These are phyloP conservation scores for Euwallacea similis DNA, from an alignment of 1,140 invertebrate genomes.

Conservation along the genomic window DNA sequence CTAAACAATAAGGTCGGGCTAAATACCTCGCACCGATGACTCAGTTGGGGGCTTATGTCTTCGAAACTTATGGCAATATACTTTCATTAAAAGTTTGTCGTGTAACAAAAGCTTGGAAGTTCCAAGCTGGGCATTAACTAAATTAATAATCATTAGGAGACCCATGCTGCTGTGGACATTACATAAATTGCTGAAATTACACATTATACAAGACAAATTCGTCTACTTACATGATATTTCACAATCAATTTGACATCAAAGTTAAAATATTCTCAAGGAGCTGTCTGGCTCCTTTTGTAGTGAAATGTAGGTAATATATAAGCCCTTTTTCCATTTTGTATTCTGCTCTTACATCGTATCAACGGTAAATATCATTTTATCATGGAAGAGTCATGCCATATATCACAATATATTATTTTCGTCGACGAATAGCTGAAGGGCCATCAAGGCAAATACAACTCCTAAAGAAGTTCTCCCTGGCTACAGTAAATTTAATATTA, in stretches of 20 bases:
- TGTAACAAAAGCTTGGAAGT: not conserved
- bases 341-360: slow-evolving; percentile 25
- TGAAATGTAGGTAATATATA: slow-evolving; percentile 5
- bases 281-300: not conserved
- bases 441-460: not conserved
- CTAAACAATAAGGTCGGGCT: slow-evolving; percentile 13
- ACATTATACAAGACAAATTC: too few relatives aligned
- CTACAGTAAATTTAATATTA: slow-evolving; percentile 1
- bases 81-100: slow-evolving; percentile 9
- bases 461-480: not conserved
- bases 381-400: slow-evolving; percentile 26
- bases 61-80: slow-evolving; percentile 7
- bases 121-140: too few relatives aligned
- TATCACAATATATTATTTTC: slow-evolving; percentile 31
- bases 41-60: slow-evolving; percentile 10
- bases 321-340: slow-evolving; percentile 22
- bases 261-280: not conserved
- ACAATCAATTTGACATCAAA: not conserved
- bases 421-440: not conserved
- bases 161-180: too few relatives aligned
- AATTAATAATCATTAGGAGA: too few relatives aligned
- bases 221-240: too few relatives aligned
- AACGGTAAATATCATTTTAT: slow-evolving; percentile 35
- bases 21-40: slow-evolving; percentile 8
- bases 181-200: too few relatives aligned